Percentiles rank a stretch among this genome's conserved stretches.
Evolutionary conservation across 2,888 invertebrate genomes (phyloP).

Genomic region (Leucophenga montana): DNA sequence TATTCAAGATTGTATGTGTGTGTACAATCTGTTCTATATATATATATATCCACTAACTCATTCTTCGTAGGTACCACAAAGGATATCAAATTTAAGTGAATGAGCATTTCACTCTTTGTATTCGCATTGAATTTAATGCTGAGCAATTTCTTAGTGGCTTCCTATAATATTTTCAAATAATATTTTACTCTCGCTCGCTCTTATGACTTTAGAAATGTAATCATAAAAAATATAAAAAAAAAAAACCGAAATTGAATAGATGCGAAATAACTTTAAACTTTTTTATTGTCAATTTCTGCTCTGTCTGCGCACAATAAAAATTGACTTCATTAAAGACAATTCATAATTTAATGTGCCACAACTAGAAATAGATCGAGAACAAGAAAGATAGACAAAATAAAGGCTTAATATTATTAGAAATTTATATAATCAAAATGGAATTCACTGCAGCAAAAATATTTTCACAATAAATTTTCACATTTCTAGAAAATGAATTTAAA

Average conservation of each 20-base stretch:
- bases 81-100: slow-evolving; percentile 66
- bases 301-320: slow-evolving; percentile 52
- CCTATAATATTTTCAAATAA: slow-evolving; percentile 30
- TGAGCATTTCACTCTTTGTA: slow-evolving; percentile 47
- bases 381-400: no score
- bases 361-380: background rate
- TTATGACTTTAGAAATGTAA: background rate
- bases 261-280: slow-evolving; percentile 61
- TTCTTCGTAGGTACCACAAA: slow-evolving; percentile 47
- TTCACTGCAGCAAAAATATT: no score
- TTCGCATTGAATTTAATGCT: slow-evolving; percentile 66
- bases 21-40: background rate
- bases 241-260: slow-evolving; percentile 39
- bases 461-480: no score
- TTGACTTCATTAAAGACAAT: slow-evolving; percentile 58
- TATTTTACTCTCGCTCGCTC: slow-evolving; percentile 5
- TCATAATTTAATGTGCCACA: slow-evolving; percentile 51
- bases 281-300: slow-evolving; percentile 50
- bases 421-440: no score
- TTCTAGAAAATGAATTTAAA: no score
- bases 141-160: slow-evolving; percentile 51
- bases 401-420: no score
- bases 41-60: slow-evolving; percentile 9
- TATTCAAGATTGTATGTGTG: slow-evolving; percentile 33
- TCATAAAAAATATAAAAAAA: background rate